Evolutionary conservation across 2,888 invertebrate species (phyloP), one percentile per base, ranked within the genome.

Genomic region (Euspilapteryx auroguttella): DNA sequence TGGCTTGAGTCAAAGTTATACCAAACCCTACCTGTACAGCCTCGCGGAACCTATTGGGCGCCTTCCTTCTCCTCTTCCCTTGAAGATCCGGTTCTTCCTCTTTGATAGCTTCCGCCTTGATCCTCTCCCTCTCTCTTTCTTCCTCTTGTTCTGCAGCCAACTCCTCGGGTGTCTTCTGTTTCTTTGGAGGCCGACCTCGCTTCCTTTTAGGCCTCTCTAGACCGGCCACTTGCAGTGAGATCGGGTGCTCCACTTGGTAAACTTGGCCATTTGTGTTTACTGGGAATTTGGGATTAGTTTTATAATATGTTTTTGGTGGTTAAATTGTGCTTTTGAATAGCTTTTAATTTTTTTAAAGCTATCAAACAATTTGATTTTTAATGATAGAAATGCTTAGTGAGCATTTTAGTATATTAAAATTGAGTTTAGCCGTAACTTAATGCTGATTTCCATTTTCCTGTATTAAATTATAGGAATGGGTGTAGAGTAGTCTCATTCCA

Each of bases 111-210:
- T 22, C 25, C 12, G 25, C 35, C 27, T 34, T 37, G 12, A 30
- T 35, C 28, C 41, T 49, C 12, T 45, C 36, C 29, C 47, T 45
- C 32, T 37, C 44, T 14, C 46, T 46, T 21, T 47, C 50, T 1
- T 43, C 44, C 2, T 44, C 45, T 2, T 45, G 47, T 38, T 57
- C 58, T 30, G 44, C 41, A 2, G 49, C 61, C 37, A 54, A 29
- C 27, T 58, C 62, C 24, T 76, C 71, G 0, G 58, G 54, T 1
- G 65, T 42, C 35, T 69, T 66, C 34, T 37, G 50, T 36, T 62
- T 69, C 56, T 86, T 87, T 0, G 83, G 82, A 8, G 87, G 87
- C 23, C 87, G 68, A 5, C 87, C 87, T 14, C 86, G 64, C 54
- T 86, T 87, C 29, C 81, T 65, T 45, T 79, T 81, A 0, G 86